A percentile compares a stretch with the other conserved stretches of the same genome.
These are phyloP conservation scores for rat (Rattus norvegicus) DNA, from an alignment of 2,113 vertebrate genomes.

Conservation along the genomic window DNA sequence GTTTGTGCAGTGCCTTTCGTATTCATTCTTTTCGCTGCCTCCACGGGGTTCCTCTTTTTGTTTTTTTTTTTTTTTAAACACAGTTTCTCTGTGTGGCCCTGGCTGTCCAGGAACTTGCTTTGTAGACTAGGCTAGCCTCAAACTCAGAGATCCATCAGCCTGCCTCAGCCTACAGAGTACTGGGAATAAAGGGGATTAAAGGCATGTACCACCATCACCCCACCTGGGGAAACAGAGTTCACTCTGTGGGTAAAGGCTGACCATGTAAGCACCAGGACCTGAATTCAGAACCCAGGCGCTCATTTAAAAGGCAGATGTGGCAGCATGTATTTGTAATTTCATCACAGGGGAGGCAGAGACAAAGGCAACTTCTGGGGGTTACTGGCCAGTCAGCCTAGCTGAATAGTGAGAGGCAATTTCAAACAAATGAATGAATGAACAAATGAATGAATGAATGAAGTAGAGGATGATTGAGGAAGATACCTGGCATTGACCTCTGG, in stretches of 20 bases:
- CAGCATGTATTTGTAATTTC: neutral
- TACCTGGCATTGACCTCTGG: neutral
- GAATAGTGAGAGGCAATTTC: neutral
- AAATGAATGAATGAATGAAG: neutral
- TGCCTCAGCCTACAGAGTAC: too few relatives aligned
- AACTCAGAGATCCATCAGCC: neutral
- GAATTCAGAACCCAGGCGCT: neutral
- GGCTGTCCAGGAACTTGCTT: neutral
- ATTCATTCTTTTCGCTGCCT: neutral
- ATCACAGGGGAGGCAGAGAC: neutral
- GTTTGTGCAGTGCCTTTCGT: neutral
- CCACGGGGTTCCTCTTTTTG: neutral
- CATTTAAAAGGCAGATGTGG: neutral
- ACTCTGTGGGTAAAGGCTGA: neutral
- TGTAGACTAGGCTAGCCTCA: neutral
- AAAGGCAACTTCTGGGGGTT: neutral
- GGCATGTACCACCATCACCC: neutral
- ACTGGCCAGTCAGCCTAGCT: neutral
- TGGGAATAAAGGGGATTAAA: neutral
- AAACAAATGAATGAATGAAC: neutral
- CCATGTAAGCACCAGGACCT: neutral
- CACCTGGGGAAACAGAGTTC: neutral
- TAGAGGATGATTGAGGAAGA: neutral
- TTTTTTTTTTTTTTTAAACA: neutral
- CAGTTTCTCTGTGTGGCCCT: neutral